These are phyloP conservation scores for Odontothrips loti DNA, from an alignment of 2,888 invertebrate species.

Conservation along the genomic window DNA sequence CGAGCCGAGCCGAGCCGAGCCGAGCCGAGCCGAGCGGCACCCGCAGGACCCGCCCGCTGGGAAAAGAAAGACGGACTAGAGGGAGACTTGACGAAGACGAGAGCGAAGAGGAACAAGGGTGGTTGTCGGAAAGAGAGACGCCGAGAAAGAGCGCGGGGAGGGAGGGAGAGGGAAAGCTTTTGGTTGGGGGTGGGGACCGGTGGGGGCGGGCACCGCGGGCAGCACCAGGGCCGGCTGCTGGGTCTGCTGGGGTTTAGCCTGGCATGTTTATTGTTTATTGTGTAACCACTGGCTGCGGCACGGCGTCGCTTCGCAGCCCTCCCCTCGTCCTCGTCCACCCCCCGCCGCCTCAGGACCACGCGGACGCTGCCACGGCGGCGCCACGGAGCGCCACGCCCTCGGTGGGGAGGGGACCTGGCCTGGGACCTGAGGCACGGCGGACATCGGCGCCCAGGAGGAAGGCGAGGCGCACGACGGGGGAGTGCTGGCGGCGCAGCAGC, in stretches of 20 bases:
- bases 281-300: constrained; percentile 25
- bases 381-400: too few species aligned
- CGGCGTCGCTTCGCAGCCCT: neutral
- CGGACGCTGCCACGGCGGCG: neutral
- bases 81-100: constrained; percentile 39
- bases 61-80: constrained; percentile 42
- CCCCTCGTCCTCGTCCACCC: neutral
- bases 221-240: constrained; percentile 36
- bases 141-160: constrained; percentile 35
- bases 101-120: constrained; percentile 29
- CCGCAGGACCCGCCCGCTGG: constrained; percentile 37
- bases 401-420: too few species aligned
- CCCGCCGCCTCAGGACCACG: neutral
- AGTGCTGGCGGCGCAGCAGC: too few species aligned
- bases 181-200: constrained; percentile 40
- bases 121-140: constrained; percentile 32
- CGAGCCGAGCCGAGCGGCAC: constrained; percentile 32
- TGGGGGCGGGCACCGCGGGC: constrained; percentile 39
- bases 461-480: neutral
- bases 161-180: constrained; percentile 39
- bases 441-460: neutral
- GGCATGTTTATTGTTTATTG: constrained; percentile 26
- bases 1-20: too few species aligned
- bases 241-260: constrained; percentile 29
- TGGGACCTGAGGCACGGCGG: neutral